phyloP scores from a whole-genome alignment of 2,113 vertebrate genomes.

The Gobiocypris rarus region DNA sequence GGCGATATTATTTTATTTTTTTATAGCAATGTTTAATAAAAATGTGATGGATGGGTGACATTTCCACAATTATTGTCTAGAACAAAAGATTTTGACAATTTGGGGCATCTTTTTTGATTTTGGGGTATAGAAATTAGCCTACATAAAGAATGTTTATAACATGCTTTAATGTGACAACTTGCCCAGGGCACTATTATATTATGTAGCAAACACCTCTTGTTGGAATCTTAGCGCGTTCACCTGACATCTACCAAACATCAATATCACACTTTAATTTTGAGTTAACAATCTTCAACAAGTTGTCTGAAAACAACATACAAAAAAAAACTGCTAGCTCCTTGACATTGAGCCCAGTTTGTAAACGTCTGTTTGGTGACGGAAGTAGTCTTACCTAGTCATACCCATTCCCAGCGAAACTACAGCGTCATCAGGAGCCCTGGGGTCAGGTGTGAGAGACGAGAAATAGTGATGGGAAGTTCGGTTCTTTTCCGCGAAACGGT shows the following conservation, averaged over 20 bases:
- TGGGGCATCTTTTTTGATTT: not conserved
- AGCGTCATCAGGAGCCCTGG: not conserved
- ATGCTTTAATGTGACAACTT: too few species aligned
- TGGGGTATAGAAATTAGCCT: too few species aligned
- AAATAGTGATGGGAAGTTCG: too few species aligned
- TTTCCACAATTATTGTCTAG: not conserved
- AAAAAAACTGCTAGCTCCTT: not conserved
- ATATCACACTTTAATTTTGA: not conserved
- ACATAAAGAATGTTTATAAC: too few species aligned
- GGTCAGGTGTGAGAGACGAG: not conserved
- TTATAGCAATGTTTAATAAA: not conserved
- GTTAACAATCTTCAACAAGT: not conserved
- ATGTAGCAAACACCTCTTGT: not conserved
- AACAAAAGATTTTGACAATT: not conserved
- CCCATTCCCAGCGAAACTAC: not conserved
- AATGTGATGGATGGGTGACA: not conserved
- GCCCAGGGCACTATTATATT: too few species aligned
- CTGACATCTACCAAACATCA: not conserved
- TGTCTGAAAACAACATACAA: not conserved
- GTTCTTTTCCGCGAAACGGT: too few species aligned
- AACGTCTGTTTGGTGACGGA: constrained; percentile 10
- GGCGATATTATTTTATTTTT: too few species aligned
- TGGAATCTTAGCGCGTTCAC: not conserved
- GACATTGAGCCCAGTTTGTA: not conserved
- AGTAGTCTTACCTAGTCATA: not conserved